Evolutionary conservation across 2,888 invertebrate genomes (phyloP).

Genomic region (Eilema sororculum): DNA sequence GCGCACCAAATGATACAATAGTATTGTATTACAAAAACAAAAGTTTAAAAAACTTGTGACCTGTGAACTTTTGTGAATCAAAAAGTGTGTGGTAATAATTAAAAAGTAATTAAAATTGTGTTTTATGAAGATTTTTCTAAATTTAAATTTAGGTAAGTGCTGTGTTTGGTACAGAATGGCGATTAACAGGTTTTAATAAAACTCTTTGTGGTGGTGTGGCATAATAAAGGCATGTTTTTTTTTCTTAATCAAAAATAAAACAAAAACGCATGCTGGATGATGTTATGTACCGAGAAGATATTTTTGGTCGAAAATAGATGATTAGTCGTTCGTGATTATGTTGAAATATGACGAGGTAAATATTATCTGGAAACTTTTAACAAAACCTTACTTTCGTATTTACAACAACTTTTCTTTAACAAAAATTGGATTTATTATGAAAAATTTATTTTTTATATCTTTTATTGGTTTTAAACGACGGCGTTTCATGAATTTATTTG

Average conservation of each 20-base stretch:
- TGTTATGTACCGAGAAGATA: constrained; percentile 47
- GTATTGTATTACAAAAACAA: constrained; percentile 63
- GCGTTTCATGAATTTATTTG: too few species aligned
- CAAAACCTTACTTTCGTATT: constrained; percentile 11
- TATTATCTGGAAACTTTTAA: constrained; percentile 46
- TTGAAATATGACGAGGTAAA: constrained; percentile 52
- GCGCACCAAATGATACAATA: constrained; percentile 52
- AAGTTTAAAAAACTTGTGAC: constrained; percentile 47
- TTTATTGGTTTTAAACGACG: too few species aligned
- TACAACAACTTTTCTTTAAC: not conserved
- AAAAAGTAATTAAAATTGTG: constrained; percentile 46
- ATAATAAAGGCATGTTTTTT: constrained; percentile 75
- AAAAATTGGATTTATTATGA: too few species aligned
- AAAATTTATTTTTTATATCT: too few species aligned
- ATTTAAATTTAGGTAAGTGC: constrained; percentile 78
- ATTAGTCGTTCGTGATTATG: constrained; percentile 45
- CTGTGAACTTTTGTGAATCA: constrained; percentile 59
- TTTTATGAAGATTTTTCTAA: constrained; percentile 55
- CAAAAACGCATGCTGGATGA: constrained; percentile 78
- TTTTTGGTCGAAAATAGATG: constrained; percentile 38
- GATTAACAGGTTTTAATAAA: constrained; percentile 71
- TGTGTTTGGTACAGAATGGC: constrained; percentile 70
- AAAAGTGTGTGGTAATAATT: constrained; percentile 47
- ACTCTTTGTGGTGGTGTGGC: constrained; percentile 79
- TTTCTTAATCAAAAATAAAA: constrained; percentile 53